These are phyloP conservation scores for Erythrocercus mccallii DNA, from an alignment of 2,113 vertebrate species.

Conservation along the genomic window DNA sequence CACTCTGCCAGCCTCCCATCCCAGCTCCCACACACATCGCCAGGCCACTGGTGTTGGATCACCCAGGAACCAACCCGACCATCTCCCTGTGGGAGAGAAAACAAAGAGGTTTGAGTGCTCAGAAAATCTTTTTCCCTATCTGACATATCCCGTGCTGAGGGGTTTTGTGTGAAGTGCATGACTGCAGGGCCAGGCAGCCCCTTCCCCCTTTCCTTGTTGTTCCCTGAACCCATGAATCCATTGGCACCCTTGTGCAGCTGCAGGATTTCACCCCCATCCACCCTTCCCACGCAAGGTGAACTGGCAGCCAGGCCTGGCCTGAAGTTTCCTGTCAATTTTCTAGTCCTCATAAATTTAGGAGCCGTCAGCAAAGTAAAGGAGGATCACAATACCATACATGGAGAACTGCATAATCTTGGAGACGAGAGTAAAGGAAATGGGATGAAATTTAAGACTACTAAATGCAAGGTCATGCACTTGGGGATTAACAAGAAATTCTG, in stretches of 20 bases:
- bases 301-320: background rate
- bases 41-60: background rate
- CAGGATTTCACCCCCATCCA: background rate
- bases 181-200: background rate
- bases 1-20: background rate
- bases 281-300: background rate
- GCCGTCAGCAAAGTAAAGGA: constrained; percentile 62
- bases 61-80: fast-evolving
- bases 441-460: constrained; percentile 70
- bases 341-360: constrained; percentile 54
- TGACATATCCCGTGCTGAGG: fast-evolving
- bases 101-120: background rate
- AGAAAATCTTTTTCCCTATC: background rate
- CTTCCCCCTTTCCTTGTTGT: background rate
- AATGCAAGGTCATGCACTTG: constrained; percentile 69
- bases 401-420: constrained; percentile 63
- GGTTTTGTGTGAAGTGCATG: background rate
- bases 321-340: constrained; percentile 44
- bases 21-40: fast-evolving
- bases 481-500: constrained; percentile 65
- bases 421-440: constrained; percentile 62
- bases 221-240: background rate
- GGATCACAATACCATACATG: constrained; percentile 64
- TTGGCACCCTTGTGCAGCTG: fast-evolving
- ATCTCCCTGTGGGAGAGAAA: background rate